Conservation (phyloP, 2,113 vertebrate genomes). For the Laticauda laticaudata region DNA sequence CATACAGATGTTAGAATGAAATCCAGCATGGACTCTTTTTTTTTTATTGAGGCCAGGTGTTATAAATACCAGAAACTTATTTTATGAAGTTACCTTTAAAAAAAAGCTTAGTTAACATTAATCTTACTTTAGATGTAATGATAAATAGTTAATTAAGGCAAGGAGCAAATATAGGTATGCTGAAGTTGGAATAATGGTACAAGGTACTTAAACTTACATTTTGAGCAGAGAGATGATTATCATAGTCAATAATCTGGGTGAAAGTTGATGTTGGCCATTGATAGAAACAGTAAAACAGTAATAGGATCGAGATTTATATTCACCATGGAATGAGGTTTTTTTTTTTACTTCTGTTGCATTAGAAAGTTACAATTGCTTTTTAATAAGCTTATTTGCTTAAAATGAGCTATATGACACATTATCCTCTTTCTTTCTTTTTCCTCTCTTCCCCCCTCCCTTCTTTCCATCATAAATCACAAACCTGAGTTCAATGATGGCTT, state of each 20-base stretch:
- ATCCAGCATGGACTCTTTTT: neutral
- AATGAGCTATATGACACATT: neutral
- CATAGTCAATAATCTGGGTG: neutral
- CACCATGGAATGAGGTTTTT: neutral
- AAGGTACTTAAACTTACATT: neutral
- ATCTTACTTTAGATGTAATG: neutral
- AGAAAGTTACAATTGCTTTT: neutral
- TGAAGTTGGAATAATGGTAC: neutral
- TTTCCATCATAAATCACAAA: neutral
- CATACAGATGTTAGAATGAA: neutral
- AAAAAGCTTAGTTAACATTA: neutral
- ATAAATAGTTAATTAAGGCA: neutral
- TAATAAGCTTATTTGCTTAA: neutral
- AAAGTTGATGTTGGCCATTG: neutral
- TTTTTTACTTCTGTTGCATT: neutral
- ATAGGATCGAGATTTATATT: neutral
- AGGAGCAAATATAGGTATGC: neutral
- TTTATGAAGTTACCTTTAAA: neutral
- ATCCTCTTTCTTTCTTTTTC: neutral
- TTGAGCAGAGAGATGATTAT: neutral
- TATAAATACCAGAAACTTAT: neutral
- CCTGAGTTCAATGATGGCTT: neutral
- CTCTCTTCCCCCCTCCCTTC: accelerated
- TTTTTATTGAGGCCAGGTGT: neutral
- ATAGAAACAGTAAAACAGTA: neutral